phyloP scores from a whole-genome alignment of 2,888 invertebrate species.

The Pyrochroa serraticornis region DNA sequence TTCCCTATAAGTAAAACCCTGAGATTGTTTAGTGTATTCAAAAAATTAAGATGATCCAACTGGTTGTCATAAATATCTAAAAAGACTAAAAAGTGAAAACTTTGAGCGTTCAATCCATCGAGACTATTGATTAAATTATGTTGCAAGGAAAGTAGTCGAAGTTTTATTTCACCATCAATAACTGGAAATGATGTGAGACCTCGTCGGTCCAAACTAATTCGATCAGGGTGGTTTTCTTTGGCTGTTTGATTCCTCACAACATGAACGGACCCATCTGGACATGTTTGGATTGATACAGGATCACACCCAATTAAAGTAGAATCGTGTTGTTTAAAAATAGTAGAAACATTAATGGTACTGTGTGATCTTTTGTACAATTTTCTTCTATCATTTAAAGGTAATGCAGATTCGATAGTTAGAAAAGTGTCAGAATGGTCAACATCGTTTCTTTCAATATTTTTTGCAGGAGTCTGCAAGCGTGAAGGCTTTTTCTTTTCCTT shows the following conservation, averaged over 20 bases:
- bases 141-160: conserved; percentile 86
- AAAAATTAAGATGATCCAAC: conserved; percentile 81
- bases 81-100: conserved; percentile 81
- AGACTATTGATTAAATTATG: conserved; percentile 86
- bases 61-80: conserved; percentile 95
- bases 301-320: conserved; percentile 31
- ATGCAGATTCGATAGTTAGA: conserved; percentile 53
- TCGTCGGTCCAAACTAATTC: conserved; percentile 85
- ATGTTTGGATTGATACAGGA: conserved; percentile 63
- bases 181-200: conserved; percentile 84
- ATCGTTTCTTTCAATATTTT: conserved; percentile 41
- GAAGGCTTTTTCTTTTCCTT: conserved; percentile 52
- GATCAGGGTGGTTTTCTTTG: conserved; percentile 83
- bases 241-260: conserved; percentile 76
- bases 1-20: conserved; percentile 89
- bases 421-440: conserved; percentile 44
- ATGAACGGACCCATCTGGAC: conserved; percentile 70
- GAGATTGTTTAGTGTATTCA: conserved; percentile 78
- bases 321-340: conserved; percentile 40
- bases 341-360: conserved; percentile 58
- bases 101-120: conserved; percentile 63
- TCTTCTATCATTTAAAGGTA: conserved; percentile 46
- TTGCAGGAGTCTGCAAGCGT: conserved; percentile 38
- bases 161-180: conserved; percentile 79
- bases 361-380: conserved; percentile 59